phyloP scores from a whole-genome alignment of 2,797 vertebrate genomes.

The Acridotheres tristis region DNA sequence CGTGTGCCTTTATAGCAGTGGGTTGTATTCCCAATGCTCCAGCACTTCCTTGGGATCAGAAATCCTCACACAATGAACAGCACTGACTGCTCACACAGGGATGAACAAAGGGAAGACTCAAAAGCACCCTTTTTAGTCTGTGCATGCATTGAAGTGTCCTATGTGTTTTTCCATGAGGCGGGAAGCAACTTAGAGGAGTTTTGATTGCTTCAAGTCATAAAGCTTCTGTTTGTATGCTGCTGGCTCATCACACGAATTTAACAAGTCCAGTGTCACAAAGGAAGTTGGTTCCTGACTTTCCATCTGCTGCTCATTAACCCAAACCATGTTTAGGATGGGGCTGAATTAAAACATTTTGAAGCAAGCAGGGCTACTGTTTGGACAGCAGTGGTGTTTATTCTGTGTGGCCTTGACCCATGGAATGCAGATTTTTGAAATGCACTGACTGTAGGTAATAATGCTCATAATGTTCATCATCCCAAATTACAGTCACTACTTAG shows the following conservation, averaged over 20 bases:
- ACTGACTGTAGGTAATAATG: not conserved
- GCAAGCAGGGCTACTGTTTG: not conserved
- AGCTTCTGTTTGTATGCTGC: not conserved
- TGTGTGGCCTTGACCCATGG: not conserved
- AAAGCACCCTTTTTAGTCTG: not conserved
- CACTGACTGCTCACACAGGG: slow-evolving; percentile 80
- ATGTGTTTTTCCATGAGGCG: not conserved
- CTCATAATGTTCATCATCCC: not conserved
- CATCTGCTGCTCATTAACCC: not conserved
- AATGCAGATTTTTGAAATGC: not conserved
- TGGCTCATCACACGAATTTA: not conserved
- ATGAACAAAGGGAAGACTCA: slow-evolving; percentile 84
- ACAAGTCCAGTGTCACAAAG: not conserved
- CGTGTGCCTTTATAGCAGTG: slow-evolving; percentile 63
- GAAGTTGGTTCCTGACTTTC: not conserved
- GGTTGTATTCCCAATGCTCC: slow-evolving; percentile 87
- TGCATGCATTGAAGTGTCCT: not conserved
- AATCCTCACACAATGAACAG: slow-evolving; percentile 85
- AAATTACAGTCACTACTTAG: not conserved
- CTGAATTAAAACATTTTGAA: not conserved
- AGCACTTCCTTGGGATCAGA: slow-evolving; percentile 81
- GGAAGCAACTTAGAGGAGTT: not conserved
- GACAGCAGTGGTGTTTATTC: not conserved
- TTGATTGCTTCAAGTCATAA: not conserved
- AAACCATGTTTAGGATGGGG: not conserved